A percentile compares a stretch with the other conserved stretches of the same genome.
Conservation (phyloP, 2,113 vertebrate species). For the Narcine bancroftii region DNA sequence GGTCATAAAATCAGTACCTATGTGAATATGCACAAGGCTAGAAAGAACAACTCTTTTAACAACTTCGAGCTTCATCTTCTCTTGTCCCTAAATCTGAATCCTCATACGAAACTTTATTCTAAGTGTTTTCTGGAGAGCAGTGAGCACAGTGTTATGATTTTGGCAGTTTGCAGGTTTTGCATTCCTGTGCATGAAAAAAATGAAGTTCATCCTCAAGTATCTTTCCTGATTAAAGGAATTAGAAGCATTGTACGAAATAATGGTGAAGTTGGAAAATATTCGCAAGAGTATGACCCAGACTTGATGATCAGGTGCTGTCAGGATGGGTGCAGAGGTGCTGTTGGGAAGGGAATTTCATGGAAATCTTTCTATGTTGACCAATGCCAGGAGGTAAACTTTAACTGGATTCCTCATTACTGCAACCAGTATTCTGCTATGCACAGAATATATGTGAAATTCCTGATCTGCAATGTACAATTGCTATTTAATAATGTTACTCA, state of each 20-base stretch:
- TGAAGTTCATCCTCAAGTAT: background rate
- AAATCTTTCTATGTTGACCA: background rate
- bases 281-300: background rate
- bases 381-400: background rate
- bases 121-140: background rate
- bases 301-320: background rate
- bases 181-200: background rate
- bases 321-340: constrained; percentile 5
- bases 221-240: background rate
- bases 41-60: background rate
- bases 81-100: background rate
- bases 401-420: background rate
- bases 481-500: background rate
- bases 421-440: background rate
- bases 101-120: background rate
- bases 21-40: background rate
- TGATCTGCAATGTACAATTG: background rate
- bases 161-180: background rate
- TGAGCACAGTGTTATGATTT: background rate
- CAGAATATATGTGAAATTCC: no score
- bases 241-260: background rate
- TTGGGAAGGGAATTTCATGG: background rate
- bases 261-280: background rate
- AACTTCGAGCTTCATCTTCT: background rate
- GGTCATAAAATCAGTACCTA: background rate